These are phyloP conservation scores for Aurelia sp. DNA, from an alignment of 30 jellyfish, hydroid and myxozoan species.

Conservation along the genomic window DNA sequence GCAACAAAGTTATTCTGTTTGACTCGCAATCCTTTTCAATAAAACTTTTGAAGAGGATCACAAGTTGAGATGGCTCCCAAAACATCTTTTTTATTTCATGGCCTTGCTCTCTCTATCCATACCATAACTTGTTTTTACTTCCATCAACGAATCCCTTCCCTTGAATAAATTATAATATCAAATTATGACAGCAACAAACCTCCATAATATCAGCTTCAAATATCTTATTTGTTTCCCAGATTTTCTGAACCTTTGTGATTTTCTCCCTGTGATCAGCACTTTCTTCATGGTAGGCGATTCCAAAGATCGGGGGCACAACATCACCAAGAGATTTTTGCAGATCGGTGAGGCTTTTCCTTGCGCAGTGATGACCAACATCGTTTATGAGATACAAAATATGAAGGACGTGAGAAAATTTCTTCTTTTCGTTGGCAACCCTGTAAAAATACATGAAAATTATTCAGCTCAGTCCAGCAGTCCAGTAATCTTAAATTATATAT, in stretches of 20 bases:
- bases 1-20: too few species aligned
- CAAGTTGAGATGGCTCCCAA: too few species aligned
- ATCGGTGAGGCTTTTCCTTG: conserved; percentile 83
- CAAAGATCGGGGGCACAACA: conserved; percentile 72
- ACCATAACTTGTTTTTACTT: too few species aligned
- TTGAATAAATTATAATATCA: too few species aligned
- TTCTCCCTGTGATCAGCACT: conserved; percentile 79
- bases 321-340: conserved; percentile 79
- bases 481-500: too few species aligned
- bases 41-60: too few species aligned
- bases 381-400: conserved; percentile 88
- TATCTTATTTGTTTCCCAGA: conserved; percentile 90
- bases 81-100: too few species aligned
- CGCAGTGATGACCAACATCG: conserved; percentile 94
- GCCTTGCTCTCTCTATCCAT: too few species aligned
- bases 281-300: conserved; percentile 75
- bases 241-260: conserved; percentile 80
- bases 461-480: too few species aligned
- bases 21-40: too few species aligned
- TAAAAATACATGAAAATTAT: too few species aligned
- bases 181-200: conserved; percentile 14
- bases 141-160: too few species aligned
- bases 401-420: conserved; percentile 75
- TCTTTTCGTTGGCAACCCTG: conserved; percentile 57
- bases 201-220: conserved; percentile 73